These are phyloP conservation scores for Ypsolopha sequella DNA, from an alignment of 2,888 invertebrate genomes.

Conservation along the genomic window DNA sequence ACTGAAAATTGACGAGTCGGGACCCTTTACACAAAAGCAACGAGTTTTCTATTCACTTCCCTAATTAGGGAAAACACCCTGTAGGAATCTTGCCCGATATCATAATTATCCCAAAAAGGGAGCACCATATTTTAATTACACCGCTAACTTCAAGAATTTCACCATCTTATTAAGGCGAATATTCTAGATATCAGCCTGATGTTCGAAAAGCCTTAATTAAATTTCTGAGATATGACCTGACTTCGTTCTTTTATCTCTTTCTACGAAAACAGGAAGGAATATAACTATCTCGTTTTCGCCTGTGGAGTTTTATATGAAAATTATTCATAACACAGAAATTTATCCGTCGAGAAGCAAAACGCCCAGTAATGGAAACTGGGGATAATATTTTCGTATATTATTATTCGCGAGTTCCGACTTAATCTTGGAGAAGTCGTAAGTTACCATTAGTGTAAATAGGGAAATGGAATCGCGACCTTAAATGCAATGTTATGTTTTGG, in stretches of 20 bases:
- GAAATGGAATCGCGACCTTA: neutral
- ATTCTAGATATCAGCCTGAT: neutral
- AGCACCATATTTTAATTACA: neutral
- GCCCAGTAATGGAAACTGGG: slow-evolving; percentile 51
- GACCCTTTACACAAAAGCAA: neutral
- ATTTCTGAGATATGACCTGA: slow-evolving; percentile 65
- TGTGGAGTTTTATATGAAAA: slow-evolving; percentile 69
- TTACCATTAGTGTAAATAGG: slow-evolving; percentile 42
- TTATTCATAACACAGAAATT: slow-evolving; percentile 72
- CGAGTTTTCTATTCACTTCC: neutral
- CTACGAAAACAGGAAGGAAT: slow-evolving; percentile 18
- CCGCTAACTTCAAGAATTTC: too few species aligned
- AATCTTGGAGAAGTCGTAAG: slow-evolving; percentile 45
- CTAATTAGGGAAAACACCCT: neutral
- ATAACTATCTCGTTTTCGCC: slow-evolving; percentile 38
- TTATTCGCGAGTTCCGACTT: slow-evolving; percentile 52
- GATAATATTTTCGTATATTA: slow-evolving; percentile 50
- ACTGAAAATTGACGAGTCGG: too few species aligned
- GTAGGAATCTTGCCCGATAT: neutral
- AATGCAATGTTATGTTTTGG: too few species aligned
- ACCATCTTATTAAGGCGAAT: too few species aligned
- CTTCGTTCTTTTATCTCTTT: slow-evolving; percentile 20
- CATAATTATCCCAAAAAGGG: neutral
- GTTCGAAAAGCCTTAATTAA: slow-evolving; percentile 64
- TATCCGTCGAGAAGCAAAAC: slow-evolving; percentile 61